Evolutionary conservation across 2,113 vertebrate species (phyloP).

Genomic region (Ceuthmochares aereus): DNA sequence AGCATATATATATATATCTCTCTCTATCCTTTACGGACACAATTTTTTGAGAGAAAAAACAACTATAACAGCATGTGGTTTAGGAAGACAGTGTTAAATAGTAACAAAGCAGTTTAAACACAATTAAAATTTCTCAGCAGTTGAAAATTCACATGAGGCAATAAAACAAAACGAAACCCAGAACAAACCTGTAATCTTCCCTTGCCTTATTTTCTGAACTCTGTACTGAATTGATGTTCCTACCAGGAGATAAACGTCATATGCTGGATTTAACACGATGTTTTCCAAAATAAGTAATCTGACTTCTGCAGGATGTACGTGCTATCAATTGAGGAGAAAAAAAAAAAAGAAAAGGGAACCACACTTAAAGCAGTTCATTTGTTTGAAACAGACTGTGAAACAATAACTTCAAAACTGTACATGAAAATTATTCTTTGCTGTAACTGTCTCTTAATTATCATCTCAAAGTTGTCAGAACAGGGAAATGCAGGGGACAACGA

Average conservation of each 20-base stretch:
- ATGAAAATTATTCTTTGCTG: background rate
- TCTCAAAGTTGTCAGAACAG: background rate
- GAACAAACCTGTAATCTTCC: conserved; percentile 90
- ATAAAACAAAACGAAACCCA: background rate
- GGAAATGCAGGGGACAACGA: background rate
- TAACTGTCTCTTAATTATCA: background rate
- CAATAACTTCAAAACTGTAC: background rate
- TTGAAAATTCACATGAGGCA: background rate
- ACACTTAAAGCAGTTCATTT: background rate
- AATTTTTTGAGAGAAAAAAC: background rate
- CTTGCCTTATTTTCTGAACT: conserved; percentile 94
- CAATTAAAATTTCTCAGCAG: background rate
- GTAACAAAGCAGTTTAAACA: background rate
- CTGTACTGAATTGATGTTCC: conserved; percentile 89
- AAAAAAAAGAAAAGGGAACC: background rate
- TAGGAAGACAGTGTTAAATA: background rate
- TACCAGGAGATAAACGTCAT: conserved; percentile 89
- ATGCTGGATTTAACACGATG: conserved; percentile 90
- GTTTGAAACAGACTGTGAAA: background rate
- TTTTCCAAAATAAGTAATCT: conserved; percentile 95
- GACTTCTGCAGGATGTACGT: conserved; percentile 92
- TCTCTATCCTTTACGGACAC: background rate
- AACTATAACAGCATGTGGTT: background rate
- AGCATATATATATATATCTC: too few species aligned
- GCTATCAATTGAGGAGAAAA: conserved; percentile 66